Conservation (phyloP, 2,113 vertebrate genomes). For the Entomyzon cyanotis region DNA sequence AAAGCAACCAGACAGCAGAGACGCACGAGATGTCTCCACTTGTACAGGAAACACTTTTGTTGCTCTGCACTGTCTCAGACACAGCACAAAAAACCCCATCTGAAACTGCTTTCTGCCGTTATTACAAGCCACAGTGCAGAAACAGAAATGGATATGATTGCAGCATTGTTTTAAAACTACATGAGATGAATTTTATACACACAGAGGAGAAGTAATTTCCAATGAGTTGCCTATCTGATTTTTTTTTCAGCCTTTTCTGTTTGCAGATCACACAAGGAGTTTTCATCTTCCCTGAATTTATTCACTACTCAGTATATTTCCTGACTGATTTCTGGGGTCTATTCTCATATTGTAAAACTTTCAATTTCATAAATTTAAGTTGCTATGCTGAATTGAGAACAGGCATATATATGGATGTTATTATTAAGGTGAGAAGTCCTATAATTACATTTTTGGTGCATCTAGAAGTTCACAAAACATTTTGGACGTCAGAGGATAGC, state of each 20-base stretch:
- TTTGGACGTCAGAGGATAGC: background rate
- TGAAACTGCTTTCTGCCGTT: background rate
- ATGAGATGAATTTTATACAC: background rate
- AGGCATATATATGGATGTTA: background rate
- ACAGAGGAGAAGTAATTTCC: background rate
- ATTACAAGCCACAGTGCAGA: background rate
- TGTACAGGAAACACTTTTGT: background rate
- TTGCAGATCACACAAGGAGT: background rate
- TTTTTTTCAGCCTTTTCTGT: background rate
- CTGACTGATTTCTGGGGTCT: background rate
- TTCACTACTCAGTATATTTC: background rate
- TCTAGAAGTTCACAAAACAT: background rate
- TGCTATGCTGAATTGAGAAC: background rate
- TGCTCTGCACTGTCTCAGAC: background rate
- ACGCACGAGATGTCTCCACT: background rate
- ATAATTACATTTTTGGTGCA: background rate
- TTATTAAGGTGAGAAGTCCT: background rate
- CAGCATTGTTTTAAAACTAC: background rate
- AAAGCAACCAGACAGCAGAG: background rate
- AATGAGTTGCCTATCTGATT: background rate
- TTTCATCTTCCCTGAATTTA: background rate
- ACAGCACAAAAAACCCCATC: background rate
- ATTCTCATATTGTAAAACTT: background rate
- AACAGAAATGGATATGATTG: constrained; percentile 12
- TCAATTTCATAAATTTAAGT: background rate